Base-by-base conservation (phyloP, 2,113 vertebrate genomes). In the Beaufortia kweichowensis region DNA sequence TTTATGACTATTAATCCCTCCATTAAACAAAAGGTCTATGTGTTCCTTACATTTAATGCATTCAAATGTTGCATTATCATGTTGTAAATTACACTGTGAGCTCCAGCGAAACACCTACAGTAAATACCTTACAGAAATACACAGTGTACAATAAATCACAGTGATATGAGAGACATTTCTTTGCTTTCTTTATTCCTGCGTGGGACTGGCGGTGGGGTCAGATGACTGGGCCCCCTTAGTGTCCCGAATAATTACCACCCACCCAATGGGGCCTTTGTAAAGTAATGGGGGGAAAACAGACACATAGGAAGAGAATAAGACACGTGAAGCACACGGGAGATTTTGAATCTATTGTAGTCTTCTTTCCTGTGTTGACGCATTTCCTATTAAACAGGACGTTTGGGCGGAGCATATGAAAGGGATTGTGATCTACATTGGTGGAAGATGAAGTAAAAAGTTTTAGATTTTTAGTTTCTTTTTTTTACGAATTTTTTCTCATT, bases 281-380 rank as follows among this genome's bases (percentile, higher is more conserved):
- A 61, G 53, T 56, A 21, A 33, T 26, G 19, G 23, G 23, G 48
- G 33, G 8, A 59, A 68, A 53, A 78, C 24, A 72, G 26, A 21
- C 12, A 48, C 66, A 75, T 11, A 74, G 66, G 69, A 66, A 82
- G 21, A 75, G 56, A 82, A 24, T 12, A n/a, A 35, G 11, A 55
- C 62, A 71, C 59, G 48, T 26, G 55, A 60, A 64, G 26, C 75
- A 74, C 78, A 75, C 76, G 82, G 75, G 85, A 83, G 78, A 78
- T 81, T 65, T 35, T 7, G 9, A 35, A 35, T 1, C 33, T 9
- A 35, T 7, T 46, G 43, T 3, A 19, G 43, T 46, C 15, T 46
- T 1, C 14, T 15, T 19, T 46, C 15, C 43, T 46, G 33, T 35
- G 9, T 35, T 35, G 14, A 46, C 4, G 43, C 43, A 46, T 17